These are phyloP conservation scores for Gastracanthus pulcherrimus DNA, from an alignment of 2,888 invertebrate genomes.

Conservation along the genomic window DNA sequence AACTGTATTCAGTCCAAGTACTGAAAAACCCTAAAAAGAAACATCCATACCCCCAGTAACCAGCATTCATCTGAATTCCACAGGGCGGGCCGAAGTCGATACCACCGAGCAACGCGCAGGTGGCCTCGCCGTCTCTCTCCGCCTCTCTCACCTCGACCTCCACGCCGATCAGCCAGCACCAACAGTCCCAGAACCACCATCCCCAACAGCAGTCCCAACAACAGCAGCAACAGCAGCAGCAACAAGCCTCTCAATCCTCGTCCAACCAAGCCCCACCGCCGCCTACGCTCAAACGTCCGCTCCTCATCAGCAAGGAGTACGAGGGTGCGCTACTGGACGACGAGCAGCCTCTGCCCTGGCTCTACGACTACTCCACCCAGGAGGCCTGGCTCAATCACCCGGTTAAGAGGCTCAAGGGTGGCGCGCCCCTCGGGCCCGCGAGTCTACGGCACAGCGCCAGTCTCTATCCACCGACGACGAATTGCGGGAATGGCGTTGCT, in stretches of 20 bases:
- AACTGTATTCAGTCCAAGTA: not conserved
- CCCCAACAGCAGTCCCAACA: not conserved
- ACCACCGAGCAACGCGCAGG: constrained; percentile 31
- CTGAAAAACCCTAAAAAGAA: not conserved
- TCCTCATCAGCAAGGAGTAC: constrained; percentile 87
- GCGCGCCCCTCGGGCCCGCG: constrained; percentile 58
- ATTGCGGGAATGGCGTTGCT: too few relatives aligned
- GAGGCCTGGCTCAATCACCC: constrained; percentile 89
- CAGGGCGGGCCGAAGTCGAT: constrained; percentile 54
- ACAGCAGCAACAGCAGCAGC: not conserved
- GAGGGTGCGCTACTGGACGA: constrained; percentile 90
- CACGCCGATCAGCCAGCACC: not conserved
- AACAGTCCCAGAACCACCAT: not conserved
- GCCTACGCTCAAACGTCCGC: constrained; percentile 88
- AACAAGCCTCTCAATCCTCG: constrained; percentile 69
- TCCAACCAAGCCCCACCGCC: constrained; percentile 80
- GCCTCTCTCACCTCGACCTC: not conserved
- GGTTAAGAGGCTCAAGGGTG: constrained; percentile 91
- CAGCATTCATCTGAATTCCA: not conserved
- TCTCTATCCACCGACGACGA: constrained; percentile 50
- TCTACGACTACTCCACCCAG: constrained; percentile 91
- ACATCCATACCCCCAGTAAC: not conserved
- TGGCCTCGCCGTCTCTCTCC: not conserved
- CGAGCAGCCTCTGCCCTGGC: constrained; percentile 87
- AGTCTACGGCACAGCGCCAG: constrained; percentile 60